These are phyloP conservation scores for Dasyornis broadbenti DNA, from an alignment of 2,113 vertebrate species.

Conservation along the genomic window DNA sequence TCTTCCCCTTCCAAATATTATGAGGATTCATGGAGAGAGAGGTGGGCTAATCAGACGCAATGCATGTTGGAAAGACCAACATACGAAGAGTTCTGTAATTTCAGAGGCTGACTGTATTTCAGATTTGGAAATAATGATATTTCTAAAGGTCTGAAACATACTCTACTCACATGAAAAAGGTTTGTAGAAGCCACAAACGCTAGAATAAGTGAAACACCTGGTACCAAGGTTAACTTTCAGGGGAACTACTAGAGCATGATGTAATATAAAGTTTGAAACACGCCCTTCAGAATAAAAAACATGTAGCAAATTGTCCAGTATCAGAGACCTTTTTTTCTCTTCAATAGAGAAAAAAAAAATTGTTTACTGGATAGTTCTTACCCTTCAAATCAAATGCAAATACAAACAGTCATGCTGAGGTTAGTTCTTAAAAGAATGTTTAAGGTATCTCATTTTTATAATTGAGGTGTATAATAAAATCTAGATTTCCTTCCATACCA, in stretches of 20 bases:
- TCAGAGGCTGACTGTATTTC: not conserved
- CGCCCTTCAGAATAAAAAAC: not conserved
- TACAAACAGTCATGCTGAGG: not conserved
- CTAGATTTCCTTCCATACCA: not conserved
- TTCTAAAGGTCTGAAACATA: not conserved
- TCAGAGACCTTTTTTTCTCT: not conserved
- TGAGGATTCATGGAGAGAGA: not conserved
- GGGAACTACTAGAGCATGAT: not conserved
- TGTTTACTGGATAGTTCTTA: not conserved
- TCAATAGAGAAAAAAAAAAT: not conserved
- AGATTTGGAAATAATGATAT: not conserved
- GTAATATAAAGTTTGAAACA: not conserved
- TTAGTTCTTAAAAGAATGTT: not conserved
- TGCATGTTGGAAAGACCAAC: not conserved
- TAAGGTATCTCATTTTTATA: not conserved
- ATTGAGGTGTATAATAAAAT: not conserved
- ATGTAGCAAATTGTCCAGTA: not conserved
- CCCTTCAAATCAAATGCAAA: not conserved
- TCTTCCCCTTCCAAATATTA: not conserved
- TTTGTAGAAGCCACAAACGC: not conserved
- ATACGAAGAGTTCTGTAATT: not conserved
- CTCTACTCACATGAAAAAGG: not conserved
- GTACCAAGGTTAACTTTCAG: not conserved
- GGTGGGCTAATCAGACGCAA: not conserved
- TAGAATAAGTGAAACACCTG: not conserved